Evolutionary conservation across 2,888 invertebrate species (phyloP).

Genomic region (Melolontha melolontha): DNA sequence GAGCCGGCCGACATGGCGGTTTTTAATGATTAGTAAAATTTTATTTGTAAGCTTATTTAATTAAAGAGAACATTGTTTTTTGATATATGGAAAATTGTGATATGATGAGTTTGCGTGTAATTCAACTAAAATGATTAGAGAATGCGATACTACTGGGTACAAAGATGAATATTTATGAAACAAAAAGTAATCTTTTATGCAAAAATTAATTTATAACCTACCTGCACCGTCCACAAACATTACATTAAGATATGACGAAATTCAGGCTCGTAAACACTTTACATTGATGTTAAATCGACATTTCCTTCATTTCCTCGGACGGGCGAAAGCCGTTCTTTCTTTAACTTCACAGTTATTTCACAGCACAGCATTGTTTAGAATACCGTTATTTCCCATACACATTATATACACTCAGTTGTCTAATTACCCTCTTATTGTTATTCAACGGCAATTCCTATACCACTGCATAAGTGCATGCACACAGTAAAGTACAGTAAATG

Average conservation of each 20-base stretch:
- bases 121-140: too few species aligned
- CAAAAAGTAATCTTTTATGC: too few species aligned
- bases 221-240: conserved; percentile 49
- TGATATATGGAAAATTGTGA: too few species aligned
- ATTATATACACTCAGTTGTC: conserved; percentile 2
- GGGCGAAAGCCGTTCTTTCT: conserved; percentile 8
- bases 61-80: too few species aligned
- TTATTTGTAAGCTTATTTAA: too few species aligned
- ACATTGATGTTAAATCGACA: conserved; percentile 18
- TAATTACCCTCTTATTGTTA: conserved; percentile 34
- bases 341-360: conserved; percentile 37
- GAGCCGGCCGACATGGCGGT: too few species aligned
- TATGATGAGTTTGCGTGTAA: too few species aligned
- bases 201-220: conserved; percentile 34
- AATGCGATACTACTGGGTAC: too few species aligned
- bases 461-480: conserved; percentile 4
- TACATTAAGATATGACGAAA: conserved; percentile 37
- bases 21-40: too few species aligned
- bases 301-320: background rate
- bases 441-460: conserved; percentile 11
- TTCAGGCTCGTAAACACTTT: conserved; percentile 11
- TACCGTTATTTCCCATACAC: conserved; percentile 35
- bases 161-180: too few species aligned
- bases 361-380: conserved; percentile 25
- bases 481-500: background rate